Percentiles rank a stretch among this genome's conserved stretches.
Conservation (phyloP, 2,113 vertebrate species). For the Esox niger region DNA sequence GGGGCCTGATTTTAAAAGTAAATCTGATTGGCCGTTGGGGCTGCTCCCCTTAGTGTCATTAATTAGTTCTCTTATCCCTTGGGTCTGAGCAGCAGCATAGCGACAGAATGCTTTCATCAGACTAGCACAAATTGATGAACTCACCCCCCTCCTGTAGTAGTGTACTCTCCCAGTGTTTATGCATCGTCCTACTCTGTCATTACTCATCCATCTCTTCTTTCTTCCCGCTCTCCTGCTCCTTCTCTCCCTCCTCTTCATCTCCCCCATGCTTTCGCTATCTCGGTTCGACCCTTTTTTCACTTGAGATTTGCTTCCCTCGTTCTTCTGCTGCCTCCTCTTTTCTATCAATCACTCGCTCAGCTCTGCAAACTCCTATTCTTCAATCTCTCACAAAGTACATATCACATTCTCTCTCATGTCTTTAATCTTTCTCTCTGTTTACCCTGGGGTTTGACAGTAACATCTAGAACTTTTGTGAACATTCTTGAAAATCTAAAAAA, state of each 20-base stretch:
- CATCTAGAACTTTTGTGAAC: too few relatives aligned
- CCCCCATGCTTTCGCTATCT: not conserved
- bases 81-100: constrained; percentile 45
- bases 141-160: not conserved
- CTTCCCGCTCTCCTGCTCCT: too few relatives aligned
- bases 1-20: constrained; percentile 53
- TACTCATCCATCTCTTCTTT: not conserved
- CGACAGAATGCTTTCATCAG: constrained; percentile 27
- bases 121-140: constrained; percentile 10
- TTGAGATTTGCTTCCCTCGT: too few relatives aligned
- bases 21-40: constrained; percentile 52
- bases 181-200: not conserved
- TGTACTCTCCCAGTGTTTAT: not conserved
- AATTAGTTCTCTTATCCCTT: constrained; percentile 59
- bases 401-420: too few relatives aligned
- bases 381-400: too few relatives aligned
- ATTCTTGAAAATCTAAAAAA: too few relatives aligned
- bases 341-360: too few relatives aligned
- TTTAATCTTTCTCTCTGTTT: too few relatives aligned
- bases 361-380: too few relatives aligned
- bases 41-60: constrained; percentile 54
- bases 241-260: not conserved
- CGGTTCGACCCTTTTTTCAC: too few relatives aligned
- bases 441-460: too few relatives aligned
- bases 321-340: not conserved